phyloP scores from a whole-genome alignment of 2,113 vertebrate genomes.

The Thalassoma bifasciatum region DNA sequence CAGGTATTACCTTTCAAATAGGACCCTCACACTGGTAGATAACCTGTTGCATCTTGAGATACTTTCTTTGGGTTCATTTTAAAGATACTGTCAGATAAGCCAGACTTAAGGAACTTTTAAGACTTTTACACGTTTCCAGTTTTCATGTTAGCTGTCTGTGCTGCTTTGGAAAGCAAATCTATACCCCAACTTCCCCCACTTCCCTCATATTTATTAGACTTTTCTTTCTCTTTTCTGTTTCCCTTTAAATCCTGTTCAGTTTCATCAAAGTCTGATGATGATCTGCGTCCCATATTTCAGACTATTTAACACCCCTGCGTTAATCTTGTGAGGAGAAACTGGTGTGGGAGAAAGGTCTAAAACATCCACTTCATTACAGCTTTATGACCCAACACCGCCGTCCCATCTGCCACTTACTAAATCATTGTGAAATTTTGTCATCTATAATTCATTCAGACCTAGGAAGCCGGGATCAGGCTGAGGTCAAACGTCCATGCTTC shows the following conservation, averaged over 20 bases:
- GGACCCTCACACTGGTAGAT: no score
- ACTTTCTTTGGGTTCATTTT: no score
- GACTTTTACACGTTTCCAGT: no score
- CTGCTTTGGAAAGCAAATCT: no score
- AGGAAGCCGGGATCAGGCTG: conserved; percentile 13
- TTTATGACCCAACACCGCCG: conserved; percentile 17
- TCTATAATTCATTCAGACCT: conserved; percentile 37
- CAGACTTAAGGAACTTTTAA: no score
- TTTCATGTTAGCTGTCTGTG: no score
- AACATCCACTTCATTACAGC: conserved; percentile 43
- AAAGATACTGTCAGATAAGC: no score
- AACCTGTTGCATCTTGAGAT: no score
- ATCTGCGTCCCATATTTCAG: conserved; percentile 18
- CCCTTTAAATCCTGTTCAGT: background rate
- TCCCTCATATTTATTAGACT: background rate
- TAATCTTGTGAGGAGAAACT: background rate
- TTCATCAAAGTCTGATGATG: conserved; percentile 8
- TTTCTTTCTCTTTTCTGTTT: background rate
- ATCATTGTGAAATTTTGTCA: conserved; percentile 29
- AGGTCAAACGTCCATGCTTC: conserved; percentile 39
- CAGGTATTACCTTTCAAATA: no score
- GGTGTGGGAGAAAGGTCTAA: conserved; percentile 9
- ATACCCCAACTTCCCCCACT: no score
- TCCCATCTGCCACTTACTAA: conserved; percentile 39
- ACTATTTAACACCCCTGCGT: conserved; percentile 19